phyloP scores from a whole-genome alignment of 2,113 vertebrate genomes.

The Poeciliopsis retropinna region DNA sequence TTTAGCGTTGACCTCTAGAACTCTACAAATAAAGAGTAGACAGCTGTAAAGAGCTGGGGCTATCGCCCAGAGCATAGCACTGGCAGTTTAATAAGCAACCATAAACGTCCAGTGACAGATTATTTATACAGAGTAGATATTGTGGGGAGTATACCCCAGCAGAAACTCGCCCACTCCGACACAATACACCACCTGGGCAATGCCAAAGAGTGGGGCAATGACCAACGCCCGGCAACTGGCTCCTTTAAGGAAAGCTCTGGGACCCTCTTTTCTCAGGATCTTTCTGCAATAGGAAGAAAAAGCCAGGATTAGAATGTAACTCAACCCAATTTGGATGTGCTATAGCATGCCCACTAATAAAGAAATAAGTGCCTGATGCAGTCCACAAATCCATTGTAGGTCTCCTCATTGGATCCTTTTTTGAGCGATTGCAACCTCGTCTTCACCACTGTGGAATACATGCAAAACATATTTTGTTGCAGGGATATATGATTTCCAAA shows the following conservation, averaged over 20 bases:
- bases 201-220: slow-evolving; percentile 86
- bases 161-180: slow-evolving; percentile 83
- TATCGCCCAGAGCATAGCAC: slow-evolving; percentile 47
- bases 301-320: neutral
- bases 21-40: slow-evolving; percentile 53
- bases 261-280: slow-evolving; percentile 83
- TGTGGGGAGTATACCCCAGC: slow-evolving; percentile 78
- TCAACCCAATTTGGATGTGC: neutral
- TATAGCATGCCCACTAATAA: neutral
- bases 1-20: slow-evolving; percentile 38
- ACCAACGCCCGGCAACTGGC: slow-evolving; percentile 83
- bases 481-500: neutral
- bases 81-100: slow-evolving; percentile 40
- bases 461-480: neutral
- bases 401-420: slow-evolving; percentile 83
- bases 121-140: slow-evolving; percentile 73
- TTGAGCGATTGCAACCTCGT: slow-evolving; percentile 84
- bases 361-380: slow-evolving; percentile 76
- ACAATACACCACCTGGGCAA: slow-evolving; percentile 85
- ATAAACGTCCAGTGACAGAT: slow-evolving; percentile 30
- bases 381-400: slow-evolving; percentile 82
- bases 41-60: slow-evolving; percentile 44
- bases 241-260: slow-evolving; percentile 82
- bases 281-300: slow-evolving; percentile 70
- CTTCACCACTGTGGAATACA: slow-evolving; percentile 78